Conservation (phyloP, 23 tunicate genomes). For the Aplidium turbinatum region DNA sequence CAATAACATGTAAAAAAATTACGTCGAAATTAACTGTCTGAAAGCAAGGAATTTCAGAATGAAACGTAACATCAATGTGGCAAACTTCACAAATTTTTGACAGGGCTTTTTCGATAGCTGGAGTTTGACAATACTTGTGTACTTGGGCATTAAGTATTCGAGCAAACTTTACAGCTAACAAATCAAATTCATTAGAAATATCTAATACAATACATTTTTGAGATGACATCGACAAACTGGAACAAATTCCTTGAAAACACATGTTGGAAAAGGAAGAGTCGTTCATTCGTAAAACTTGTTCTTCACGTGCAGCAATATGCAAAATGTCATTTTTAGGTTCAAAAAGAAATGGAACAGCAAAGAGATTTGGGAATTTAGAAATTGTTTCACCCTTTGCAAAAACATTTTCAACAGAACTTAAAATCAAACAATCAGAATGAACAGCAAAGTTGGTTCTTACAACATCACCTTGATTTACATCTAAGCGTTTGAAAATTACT, state of each 20-base stretch:
- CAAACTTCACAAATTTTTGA: background rate
- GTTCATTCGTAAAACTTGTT: conserved; percentile 39
- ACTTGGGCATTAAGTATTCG: conserved; percentile 2
- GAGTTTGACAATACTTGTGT: conserved; percentile 45
- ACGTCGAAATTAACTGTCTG: conserved; percentile 21
- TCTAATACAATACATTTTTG: conserved; percentile 6
- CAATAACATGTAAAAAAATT: conserved; percentile 48
- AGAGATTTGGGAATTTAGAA: background rate
- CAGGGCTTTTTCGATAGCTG: background rate
- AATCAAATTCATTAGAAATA: conserved; percentile 50
- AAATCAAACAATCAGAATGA: conserved; percentile 28
- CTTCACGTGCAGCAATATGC: conserved; percentile 45
- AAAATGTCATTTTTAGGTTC: too few species aligned
- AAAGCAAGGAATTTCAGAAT: background rate
- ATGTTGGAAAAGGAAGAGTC: conserved; percentile 27
- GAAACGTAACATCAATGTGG: background rate
- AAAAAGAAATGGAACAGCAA: too few species aligned
- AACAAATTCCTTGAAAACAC: conserved; percentile 31
- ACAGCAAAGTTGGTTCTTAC: conserved; percentile 21
- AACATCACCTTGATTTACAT: conserved; percentile 2
- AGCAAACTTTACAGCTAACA: conserved; percentile 20
- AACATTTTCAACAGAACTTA: background rate
- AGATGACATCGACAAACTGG: background rate
- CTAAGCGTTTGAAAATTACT: background rate
- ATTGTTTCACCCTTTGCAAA: background rate